Conservation (phyloP, 2,113 vertebrate genomes). For the Oceanites oceanicus region DNA sequence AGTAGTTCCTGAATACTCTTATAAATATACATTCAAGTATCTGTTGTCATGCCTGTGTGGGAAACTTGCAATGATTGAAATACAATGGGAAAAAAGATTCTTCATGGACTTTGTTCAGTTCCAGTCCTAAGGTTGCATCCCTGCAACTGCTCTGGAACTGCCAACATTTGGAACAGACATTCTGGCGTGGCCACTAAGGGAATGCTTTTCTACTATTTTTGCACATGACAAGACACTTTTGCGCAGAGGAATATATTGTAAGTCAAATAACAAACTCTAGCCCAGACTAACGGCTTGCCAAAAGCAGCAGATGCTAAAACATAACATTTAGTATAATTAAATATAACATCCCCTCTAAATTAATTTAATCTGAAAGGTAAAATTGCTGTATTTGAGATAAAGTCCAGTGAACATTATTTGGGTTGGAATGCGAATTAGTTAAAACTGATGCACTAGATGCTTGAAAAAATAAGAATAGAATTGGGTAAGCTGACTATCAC, state of each 20-base stretch:
- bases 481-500: background rate
- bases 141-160: background rate
- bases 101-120: background rate
- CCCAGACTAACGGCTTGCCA: background rate
- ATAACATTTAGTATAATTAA: background rate
- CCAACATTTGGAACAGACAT: background rate
- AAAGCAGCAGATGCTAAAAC: background rate
- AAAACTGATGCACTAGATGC: background rate
- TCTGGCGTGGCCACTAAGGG: background rate
- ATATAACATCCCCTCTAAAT: background rate
- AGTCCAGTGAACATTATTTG: background rate
- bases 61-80: background rate
- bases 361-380: background rate
- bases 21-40: background rate
- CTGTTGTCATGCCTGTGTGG: background rate
- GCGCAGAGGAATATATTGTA: background rate
- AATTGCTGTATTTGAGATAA: background rate
- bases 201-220: background rate
- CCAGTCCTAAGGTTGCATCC: background rate
- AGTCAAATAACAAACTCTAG: background rate
- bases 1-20: background rate
- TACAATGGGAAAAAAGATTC: background rate
- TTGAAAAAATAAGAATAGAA: background rate
- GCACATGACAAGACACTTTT: background rate
- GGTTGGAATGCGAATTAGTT: background rate